Evolutionary conservation across 2,797 vertebrate species (phyloP).

Genomic region (Potorous gilbertii): DNA sequence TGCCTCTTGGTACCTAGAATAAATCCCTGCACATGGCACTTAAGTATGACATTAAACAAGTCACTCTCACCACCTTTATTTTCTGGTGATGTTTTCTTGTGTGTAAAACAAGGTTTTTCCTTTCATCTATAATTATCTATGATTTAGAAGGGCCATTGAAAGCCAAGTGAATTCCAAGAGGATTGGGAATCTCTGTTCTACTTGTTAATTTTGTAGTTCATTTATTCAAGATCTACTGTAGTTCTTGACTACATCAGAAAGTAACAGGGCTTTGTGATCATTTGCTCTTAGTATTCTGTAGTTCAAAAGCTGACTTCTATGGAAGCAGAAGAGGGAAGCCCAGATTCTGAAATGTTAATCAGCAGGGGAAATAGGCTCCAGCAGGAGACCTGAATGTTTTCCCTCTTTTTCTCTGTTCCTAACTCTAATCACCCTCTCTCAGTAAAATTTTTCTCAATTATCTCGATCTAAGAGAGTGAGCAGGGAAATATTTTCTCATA

Average conservation of each 20-base stretch:
- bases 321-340: neutral
- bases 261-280: neutral
- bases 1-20: neutral
- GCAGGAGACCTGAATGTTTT: neutral
- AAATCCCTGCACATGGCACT: neutral
- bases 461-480: neutral
- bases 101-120: neutral
- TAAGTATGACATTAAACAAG: neutral
- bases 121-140: neutral
- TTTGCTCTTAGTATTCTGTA: neutral
- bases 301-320: neutral
- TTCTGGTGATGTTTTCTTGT: neutral
- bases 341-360: neutral
- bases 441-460: neutral
- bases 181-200: neutral
- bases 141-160: neutral
- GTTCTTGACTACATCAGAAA: neutral
- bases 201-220: neutral
- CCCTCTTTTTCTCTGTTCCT: neutral
- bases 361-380: neutral
- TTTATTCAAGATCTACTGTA: neutral
- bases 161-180: neutral
- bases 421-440: neutral
- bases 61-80: neutral
- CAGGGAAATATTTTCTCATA: neutral